Percentiles rank a stretch among this genome's conserved stretches.
Conservation (phyloP, 2,113 vertebrate species). For the Thalassarche chlororhynchos region DNA sequence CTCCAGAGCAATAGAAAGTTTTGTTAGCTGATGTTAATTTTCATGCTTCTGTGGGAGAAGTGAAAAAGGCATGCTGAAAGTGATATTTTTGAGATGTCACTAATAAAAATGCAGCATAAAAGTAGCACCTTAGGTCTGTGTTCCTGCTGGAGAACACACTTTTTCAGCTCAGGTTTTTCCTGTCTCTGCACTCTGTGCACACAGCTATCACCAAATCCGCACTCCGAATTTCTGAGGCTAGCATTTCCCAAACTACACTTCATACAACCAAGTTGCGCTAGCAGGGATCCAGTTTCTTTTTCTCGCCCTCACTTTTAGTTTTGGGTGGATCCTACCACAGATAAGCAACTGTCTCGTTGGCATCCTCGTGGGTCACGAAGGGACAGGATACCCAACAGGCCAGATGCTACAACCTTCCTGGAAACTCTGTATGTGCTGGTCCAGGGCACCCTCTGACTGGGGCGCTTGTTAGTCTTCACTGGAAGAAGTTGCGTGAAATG, state of each 20-base stretch:
- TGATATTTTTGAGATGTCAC: constrained; percentile 51
- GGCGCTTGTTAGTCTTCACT: rapidly evolving
- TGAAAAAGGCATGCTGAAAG: constrained; percentile 60
- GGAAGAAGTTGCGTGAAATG: not conserved
- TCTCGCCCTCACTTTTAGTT: not conserved
- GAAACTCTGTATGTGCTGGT: not conserved
- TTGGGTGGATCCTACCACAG: not conserved
- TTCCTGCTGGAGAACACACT: not conserved
- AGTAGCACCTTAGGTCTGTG: constrained; percentile 33
- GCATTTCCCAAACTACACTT: not conserved
- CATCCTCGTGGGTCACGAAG: not conserved
- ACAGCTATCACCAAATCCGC: not conserved
- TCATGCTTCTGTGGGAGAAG: constrained; percentile 60
- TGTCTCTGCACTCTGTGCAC: not conserved
- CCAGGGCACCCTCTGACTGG: not conserved
- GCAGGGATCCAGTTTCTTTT: not conserved
- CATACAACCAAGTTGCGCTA: not conserved
- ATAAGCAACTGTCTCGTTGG: not conserved
- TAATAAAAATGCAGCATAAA: constrained; percentile 62
- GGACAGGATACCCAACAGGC: not conserved
- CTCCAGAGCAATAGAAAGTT: constrained; percentile 36
- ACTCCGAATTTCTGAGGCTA: not conserved
- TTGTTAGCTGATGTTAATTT: constrained; percentile 57
- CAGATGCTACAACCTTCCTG: not conserved
- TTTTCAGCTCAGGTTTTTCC: not conserved